Evolutionary conservation across 2,797 vertebrate species (phyloP).

Genomic region (Amphiprion clarkii): DNA sequence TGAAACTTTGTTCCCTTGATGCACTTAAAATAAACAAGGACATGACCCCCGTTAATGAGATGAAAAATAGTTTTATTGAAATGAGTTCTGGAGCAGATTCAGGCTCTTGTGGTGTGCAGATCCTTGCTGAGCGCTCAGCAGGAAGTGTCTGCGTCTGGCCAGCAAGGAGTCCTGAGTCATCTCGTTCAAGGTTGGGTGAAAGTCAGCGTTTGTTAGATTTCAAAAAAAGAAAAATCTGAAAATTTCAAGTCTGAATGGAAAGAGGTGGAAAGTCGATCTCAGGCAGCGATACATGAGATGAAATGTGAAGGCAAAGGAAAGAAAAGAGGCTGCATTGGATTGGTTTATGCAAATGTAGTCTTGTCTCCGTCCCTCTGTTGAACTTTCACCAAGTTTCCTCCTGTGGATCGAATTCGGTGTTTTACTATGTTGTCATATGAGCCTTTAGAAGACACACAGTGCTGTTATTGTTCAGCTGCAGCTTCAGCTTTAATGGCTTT

Average conservation of each 20-base stretch:
- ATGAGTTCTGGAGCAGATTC: neutral
- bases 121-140: neutral
- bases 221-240: too few species aligned
- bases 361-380: too few species aligned
- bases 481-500: too few species aligned
- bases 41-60: neutral
- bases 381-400: too few species aligned
- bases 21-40: too few species aligned
- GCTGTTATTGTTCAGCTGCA: too few species aligned
- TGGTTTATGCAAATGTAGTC: too few species aligned
- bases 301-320: too few species aligned
- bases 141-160: slow-evolving; percentile 10
- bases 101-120: neutral
- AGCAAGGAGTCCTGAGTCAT: neutral
- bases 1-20: neutral
- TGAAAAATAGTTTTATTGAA: neutral
- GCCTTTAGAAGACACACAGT: neutral
- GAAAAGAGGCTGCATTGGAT: too few species aligned
- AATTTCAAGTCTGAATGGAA: neutral
- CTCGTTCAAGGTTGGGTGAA: neutral
- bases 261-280: too few species aligned
- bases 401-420: too few species aligned
- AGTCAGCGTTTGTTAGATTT: neutral
- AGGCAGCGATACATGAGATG: too few species aligned
- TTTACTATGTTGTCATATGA: neutral